A percentile compares a stretch with the other conserved stretches of the same genome.
Conservation (phyloP, 1,140 invertebrate species). For the Neuroterus valhalla region DNA sequence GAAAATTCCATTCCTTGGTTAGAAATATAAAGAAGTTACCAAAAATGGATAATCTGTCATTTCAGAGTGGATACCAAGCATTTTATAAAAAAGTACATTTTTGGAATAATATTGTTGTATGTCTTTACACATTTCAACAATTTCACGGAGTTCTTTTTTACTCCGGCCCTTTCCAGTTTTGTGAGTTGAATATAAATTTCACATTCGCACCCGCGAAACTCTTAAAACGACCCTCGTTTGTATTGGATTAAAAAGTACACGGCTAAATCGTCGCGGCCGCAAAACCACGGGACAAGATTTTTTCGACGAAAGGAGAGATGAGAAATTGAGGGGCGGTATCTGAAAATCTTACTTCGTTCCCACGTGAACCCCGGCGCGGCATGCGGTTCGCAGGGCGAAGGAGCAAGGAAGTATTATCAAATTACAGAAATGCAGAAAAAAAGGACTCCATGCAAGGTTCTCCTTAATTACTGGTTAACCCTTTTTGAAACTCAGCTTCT, state of each 20-base stretch:
- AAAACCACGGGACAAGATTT: slow-evolving; percentile 6
- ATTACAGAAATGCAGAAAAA: slow-evolving; percentile 16
- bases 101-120: not conserved
- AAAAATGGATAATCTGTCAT: no score
- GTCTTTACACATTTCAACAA: not conserved
- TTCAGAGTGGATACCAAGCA: no score
- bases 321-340: slow-evolving; percentile 6
- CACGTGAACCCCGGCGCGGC: not conserved
- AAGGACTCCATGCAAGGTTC: not conserved
- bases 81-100: no score
- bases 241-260: slow-evolving; percentile 8
- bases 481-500: no score
- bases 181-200: slow-evolving; percentile 3
- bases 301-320: slow-evolving; percentile 12
- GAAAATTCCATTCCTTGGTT: no score
- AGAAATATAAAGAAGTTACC: no score
- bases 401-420: not conserved
- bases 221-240: slow-evolving; percentile 3
- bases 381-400: not conserved
- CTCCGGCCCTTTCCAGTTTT: not conserved
- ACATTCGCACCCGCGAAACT: slow-evolving; percentile 3
- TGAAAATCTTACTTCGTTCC: slow-evolving; percentile 12
- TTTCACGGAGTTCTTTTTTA: not conserved
- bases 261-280: not conserved
- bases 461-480: no score